Percentiles rank a stretch among this genome's conserved stretches.
Conservation (phyloP, 1,140 invertebrate genomes). For the Eurytemora carolleeae region DNA sequence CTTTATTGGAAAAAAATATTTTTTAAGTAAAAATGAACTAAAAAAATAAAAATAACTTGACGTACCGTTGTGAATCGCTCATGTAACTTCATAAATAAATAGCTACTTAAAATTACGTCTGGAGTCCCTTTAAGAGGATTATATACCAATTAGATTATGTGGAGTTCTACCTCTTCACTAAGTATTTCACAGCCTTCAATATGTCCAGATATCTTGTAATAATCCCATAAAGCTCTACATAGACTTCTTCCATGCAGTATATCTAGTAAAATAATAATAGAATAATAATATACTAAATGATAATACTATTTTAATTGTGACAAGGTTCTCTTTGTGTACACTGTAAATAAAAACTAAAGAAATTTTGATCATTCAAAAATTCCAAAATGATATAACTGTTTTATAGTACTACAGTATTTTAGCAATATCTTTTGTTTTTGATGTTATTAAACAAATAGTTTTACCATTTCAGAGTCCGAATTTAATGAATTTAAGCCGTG, state of each 20-base stretch:
- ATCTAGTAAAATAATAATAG: neutral
- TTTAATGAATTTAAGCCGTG: no score
- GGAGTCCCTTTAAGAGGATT: no score
- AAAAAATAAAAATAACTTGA: neutral
- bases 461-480: no score
- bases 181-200: neutral
- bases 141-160: no score
- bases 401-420: neutral
- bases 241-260: neutral
- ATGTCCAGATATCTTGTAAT: neutral
- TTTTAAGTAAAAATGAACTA: neutral
- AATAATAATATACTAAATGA: neutral
- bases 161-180: neutral
- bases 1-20: neutral
- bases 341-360: neutral
- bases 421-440: no score
- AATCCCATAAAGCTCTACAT: neutral
- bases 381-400: neutral
- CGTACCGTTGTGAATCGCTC: no score
- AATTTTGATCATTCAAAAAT: neutral
- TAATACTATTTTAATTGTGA: neutral
- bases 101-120: no score
- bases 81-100: neutral
- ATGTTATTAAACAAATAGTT: no score
- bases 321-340: neutral